Evolutionary conservation across 2,888 invertebrate species (phyloP).

Genomic region (Empis livida): DNA sequence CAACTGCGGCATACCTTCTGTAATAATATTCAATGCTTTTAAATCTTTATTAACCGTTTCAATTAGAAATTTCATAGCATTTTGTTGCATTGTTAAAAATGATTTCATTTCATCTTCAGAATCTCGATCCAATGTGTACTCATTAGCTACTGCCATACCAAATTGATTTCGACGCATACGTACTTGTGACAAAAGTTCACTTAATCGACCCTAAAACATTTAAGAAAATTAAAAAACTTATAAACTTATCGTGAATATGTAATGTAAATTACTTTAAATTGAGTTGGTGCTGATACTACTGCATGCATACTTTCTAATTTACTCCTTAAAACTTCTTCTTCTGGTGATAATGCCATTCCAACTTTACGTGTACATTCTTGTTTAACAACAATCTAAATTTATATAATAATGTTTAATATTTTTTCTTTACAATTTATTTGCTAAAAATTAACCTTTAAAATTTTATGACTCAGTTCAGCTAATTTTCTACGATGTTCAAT

Average conservation of each 20-base stretch:
- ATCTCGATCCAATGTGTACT: conserved; percentile 68
- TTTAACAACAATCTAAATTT: conserved; percentile 60
- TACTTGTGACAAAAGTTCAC: conserved; percentile 80
- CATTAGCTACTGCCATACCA: conserved; percentile 45
- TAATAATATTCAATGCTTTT: conserved; percentile 61
- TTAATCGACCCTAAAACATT: conserved; percentile 59
- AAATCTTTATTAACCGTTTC: conserved; percentile 71
- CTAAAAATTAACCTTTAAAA: conserved; percentile 53
- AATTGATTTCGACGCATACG: conserved; percentile 55
- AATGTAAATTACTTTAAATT: conserved; percentile 57
- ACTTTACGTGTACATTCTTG: conserved; percentile 82
- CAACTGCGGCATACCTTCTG: conserved; percentile 59
- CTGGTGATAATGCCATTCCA: conserved; percentile 73
- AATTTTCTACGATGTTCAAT: conserved; percentile 71
- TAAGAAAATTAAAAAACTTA: neutral
- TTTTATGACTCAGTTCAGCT: conserved; percentile 68
- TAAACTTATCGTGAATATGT: no score
- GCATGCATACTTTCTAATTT: conserved; percentile 76
- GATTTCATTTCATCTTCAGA: conserved; percentile 59
- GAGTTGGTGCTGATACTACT: conserved; percentile 80
- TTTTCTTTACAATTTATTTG: no score
- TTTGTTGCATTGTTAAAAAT: conserved; percentile 76
- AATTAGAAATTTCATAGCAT: conserved; percentile 75
- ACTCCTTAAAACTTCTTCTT: conserved; percentile 81
- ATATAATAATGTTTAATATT: no score